Conservation (phyloP, 2,113 vertebrate genomes). For the Mesembrinibis cayennensis region DNA sequence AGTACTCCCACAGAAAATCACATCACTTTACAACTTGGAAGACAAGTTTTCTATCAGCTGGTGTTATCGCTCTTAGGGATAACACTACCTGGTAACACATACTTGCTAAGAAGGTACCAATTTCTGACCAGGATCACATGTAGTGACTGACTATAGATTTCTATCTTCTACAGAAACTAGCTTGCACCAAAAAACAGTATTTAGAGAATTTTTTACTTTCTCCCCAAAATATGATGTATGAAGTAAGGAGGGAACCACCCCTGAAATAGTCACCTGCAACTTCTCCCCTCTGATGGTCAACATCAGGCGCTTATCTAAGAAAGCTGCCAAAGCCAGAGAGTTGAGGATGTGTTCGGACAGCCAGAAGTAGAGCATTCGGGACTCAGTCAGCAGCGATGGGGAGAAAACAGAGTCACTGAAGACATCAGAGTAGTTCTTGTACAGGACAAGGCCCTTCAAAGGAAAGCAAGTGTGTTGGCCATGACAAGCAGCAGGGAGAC, state of each 20-base stretch:
- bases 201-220: background rate
- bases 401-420: conserved; percentile 74
- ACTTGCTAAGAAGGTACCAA: background rate
- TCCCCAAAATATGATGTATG: background rate
- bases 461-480: background rate
- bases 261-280: conserved; percentile 71
- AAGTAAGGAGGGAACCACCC: background rate
- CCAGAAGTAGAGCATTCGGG: conserved; percentile 89
- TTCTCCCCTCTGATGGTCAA: conserved; percentile 73
- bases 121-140: background rate
- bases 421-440: conserved; percentile 59
- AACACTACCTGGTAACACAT: too few species aligned
- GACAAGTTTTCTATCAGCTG: background rate
- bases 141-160: background rate
- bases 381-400: conserved; percentile 72
- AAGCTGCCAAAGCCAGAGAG: conserved; percentile 74
- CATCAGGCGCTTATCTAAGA: conserved; percentile 75
- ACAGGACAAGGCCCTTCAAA: conserved; percentile 77
- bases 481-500: background rate
- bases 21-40: background rate
- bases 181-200: background rate
- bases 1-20: background rate
- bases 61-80: background rate
- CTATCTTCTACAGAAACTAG: background rate
- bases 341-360: conserved; percentile 78